Evolutionary conservation across 2,113 vertebrate genomes (phyloP).

Genomic region (Grammomys dolichurus): DNA sequence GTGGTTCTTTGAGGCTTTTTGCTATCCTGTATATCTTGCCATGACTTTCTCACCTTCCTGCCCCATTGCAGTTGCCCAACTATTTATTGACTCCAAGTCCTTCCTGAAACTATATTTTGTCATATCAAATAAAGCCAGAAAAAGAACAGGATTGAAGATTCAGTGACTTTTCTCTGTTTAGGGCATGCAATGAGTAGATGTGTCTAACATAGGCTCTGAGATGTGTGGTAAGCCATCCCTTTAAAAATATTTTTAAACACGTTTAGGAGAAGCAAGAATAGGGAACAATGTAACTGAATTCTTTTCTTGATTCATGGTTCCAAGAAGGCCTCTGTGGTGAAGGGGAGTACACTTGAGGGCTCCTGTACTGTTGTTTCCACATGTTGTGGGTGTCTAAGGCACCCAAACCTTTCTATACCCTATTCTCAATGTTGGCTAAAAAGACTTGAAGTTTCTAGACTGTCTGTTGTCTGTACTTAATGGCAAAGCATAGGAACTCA

Average conservation of each 20-base stretch:
- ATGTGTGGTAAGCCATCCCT: background rate
- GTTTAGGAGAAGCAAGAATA: background rate
- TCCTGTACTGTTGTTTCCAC: background rate
- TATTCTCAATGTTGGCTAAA: background rate
- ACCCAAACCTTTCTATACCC: background rate
- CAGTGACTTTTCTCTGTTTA: slow-evolving; percentile 69
- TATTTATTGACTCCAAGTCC: slow-evolving; percentile 86
- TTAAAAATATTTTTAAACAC: background rate
- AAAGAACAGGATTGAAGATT: slow-evolving; percentile 69
- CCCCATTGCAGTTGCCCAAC: slow-evolving; percentile 65
- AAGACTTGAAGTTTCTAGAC: background rate
- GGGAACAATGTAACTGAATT: background rate
- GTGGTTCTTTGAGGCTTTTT: slow-evolving; percentile 44
- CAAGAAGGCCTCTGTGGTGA: background rate
- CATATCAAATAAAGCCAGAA: slow-evolving; percentile 86
- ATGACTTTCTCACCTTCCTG: slow-evolving; percentile 53
- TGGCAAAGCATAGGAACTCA: background rate
- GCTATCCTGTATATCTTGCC: slow-evolving; percentile 55
- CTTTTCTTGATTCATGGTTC: background rate
- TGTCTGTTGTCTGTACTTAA: background rate
- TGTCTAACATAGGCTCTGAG: slow-evolving; percentile 18
- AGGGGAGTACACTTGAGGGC: background rate
- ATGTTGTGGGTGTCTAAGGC: background rate
- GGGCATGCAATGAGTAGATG: slow-evolving; percentile 37
- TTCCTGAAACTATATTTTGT: slow-evolving; percentile 88